These are phyloP conservation scores for Pteruthius melanotis DNA, from an alignment of 2,113 vertebrate genomes.

Conservation along the genomic window DNA sequence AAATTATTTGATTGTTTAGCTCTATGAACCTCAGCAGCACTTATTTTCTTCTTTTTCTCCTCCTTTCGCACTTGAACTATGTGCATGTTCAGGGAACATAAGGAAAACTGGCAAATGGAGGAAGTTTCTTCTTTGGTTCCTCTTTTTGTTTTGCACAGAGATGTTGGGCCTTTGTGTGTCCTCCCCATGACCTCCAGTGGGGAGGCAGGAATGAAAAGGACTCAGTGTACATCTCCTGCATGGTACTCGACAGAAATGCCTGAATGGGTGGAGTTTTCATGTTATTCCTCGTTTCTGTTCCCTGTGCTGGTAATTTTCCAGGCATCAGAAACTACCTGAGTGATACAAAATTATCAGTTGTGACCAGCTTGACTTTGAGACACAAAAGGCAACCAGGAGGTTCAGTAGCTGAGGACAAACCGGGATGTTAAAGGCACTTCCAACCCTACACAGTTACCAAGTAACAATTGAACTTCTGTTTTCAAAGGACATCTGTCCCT, in stretches of 20 bases:
- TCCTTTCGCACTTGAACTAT: background rate
- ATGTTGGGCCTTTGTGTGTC: background rate
- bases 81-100: background rate
- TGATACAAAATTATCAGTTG: background rate
- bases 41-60: background rate
- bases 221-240: background rate
- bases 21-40: background rate
- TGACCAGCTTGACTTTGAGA: background rate
- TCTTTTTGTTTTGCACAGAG: background rate
- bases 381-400: background rate
- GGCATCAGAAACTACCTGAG: background rate
- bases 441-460: background rate
- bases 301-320: background rate
- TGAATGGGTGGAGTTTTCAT: background rate
- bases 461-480: background rate
- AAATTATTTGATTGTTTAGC: background rate
- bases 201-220: background rate
- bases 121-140: background rate
- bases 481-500: background rate
- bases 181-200: background rate
- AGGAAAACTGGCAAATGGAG: background rate
- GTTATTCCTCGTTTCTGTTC: background rate
- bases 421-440: background rate
- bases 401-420: background rate
- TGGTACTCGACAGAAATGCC: background rate